Base-by-base conservation (phyloP, 2,888 invertebrate genomes). In the Linnaemya tessellans region DNA sequence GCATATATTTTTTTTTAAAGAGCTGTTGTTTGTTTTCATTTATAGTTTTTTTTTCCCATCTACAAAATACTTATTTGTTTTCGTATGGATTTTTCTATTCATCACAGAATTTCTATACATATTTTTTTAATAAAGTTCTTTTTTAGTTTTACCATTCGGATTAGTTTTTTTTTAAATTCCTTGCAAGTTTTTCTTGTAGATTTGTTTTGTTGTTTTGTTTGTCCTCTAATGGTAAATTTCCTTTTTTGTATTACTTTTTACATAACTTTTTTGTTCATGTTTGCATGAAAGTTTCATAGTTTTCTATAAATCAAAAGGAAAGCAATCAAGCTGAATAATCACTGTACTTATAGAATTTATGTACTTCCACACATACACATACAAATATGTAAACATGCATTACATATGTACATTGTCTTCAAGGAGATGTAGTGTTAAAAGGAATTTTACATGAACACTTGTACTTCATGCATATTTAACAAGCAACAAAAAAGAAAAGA, bases 291-390 rank as follows among this genome's bases (percentile, higher is more conserved):
- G 62, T 77, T 54, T 62, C 35, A 49, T 60, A 67, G 65, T 51
- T 62, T 73, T 68, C 30, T 54, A 35, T 64, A 20, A 18, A 49
- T 84, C 84, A 87, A 87, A 87, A 87, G 87, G 84, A 79, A 79
- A 86, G 87, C 87, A 87, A 87, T 87, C 87, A 87, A 84, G 87
- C 84, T 78, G 68, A 83, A 87, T 84, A 87, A 87, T 87, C 83
- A 84, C 77, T 65, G 43, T 70, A 78, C 60, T 70, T 74, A 62
- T 49, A 65, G 2, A 30, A 18, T 46, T 35, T 35, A 60, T 4
- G 10, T 18, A 18, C 22, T 11, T 30, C 13, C 18, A 35, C n/a
- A 43, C 20, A 49, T 15, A 62, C 9, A 30, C 7, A 67, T 41
- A 35, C 15, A 65, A 10, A 15, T 10, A 68, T 58, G 49, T 43